These are phyloP conservation scores for Drosophila quadrilineata DNA, from an alignment of 1,140 invertebrate genomes.

Conservation along the genomic window DNA sequence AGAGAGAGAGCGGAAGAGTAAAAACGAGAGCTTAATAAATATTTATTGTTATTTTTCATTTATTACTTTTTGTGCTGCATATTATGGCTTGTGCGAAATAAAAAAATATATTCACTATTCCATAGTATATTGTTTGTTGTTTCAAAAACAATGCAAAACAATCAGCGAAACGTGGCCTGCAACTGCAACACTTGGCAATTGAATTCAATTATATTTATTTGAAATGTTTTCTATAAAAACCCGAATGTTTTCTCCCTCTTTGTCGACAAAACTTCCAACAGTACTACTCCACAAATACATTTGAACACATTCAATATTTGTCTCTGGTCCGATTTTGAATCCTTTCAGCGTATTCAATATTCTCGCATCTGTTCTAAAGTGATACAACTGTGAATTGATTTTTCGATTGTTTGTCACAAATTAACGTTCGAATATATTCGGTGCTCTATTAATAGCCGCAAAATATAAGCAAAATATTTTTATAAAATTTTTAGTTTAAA, in stretches of 20 bases:
- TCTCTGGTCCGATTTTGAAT: too few relatives aligned
- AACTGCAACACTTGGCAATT: conserved; percentile 17
- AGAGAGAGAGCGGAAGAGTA: not conserved
- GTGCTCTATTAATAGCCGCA: too few relatives aligned
- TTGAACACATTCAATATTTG: too few relatives aligned
- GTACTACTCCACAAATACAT: not conserved
- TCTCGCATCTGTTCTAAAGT: not conserved
- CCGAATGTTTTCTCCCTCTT: not conserved
- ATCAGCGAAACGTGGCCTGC: not conserved
- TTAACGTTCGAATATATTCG: not conserved
- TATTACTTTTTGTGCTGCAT: conserved; percentile 5
- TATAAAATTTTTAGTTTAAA: too few relatives aligned
- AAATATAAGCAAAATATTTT: too few relatives aligned
- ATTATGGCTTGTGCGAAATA: too few relatives aligned
- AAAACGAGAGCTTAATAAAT: conserved; percentile 53
- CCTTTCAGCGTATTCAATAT: too few relatives aligned
- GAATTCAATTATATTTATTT: conserved; percentile 53
- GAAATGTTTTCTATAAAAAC: conserved; percentile 30
- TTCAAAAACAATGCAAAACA: conserved; percentile 28
- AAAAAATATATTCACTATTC: too few relatives aligned
- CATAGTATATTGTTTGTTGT: too few relatives aligned
- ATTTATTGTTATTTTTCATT: conserved; percentile 57
- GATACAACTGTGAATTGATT: not conserved
- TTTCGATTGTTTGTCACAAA: not conserved
- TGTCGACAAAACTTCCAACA: too few relatives aligned